Base-by-base conservation (phyloP, 2,113 vertebrate species). In the Microcebus murinus region DNA sequence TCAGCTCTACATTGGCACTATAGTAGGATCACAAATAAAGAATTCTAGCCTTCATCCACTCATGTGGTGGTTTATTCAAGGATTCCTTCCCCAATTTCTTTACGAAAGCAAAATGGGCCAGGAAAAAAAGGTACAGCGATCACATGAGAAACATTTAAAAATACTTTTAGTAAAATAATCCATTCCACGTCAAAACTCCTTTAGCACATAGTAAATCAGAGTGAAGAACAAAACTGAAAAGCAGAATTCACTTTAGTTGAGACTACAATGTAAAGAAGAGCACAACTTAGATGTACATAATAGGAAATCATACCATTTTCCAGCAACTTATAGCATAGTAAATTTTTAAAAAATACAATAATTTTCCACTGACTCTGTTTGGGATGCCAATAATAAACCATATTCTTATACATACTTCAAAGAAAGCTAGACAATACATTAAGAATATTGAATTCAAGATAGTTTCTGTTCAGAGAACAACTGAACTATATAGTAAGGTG, bases 111-210 rank as follows among this genome's bases (percentile, higher is more conserved):
- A 83, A 90, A 76, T 52, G 17, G 23, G 7, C 15, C 15, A 89
- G 31, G 39, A 34, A 34, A 73, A 87, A 86, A 85, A 80, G 34
- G 34, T 17, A 70, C 0, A 23, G 77, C 87, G 92, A 96, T 87
- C 48, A 95, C 50, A 91, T n/a, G 27, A 82, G 48, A 84, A 95
- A 77, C 57, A 87, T 29, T 88, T 96, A 27, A 65, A 91, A 81
- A 86, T 77, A 91, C 12, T 71, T 95, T 97, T 52, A 83, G 79
- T 63, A 89, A 91, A 97, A 90, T 52, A 97, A 87, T 67, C 36
- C 36, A 45, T 6, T 83, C 29, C 48, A 57, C 36, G 31, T 57
- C 50, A 94, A 95, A 86, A 83, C 55, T 84, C 36, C 71, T 73
- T 86, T 70, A 63, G 29, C 27, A n/a, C 8, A 83, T 1, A 77